Conservation (phyloP, 1,140 invertebrate species). For the Cydia strobilella region DNA sequence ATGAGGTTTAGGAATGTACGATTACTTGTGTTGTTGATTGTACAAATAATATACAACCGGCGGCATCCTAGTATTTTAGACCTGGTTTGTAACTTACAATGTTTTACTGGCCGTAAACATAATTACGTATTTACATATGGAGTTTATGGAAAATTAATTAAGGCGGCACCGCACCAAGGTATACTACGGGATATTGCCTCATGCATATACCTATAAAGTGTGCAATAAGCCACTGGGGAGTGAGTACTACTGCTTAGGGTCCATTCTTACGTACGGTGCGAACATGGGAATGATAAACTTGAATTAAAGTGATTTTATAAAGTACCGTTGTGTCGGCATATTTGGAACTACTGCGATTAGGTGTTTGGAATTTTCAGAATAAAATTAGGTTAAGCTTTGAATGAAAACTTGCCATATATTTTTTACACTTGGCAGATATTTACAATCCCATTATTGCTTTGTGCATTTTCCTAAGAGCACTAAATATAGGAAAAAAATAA, state of each 20-base stretch:
- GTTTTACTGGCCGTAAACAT: conserved; percentile 1
- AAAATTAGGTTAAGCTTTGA: not conserved
- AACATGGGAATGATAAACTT: conserved; percentile 3
- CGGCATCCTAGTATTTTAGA: not conserved
- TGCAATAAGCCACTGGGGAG: conserved; percentile 53
- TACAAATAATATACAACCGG: not conserved
- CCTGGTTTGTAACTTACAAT: not conserved
- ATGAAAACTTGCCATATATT: not conserved
- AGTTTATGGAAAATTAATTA: conserved; percentile 61
- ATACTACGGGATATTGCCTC: conserved; percentile 59
- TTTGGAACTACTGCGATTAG: not conserved
- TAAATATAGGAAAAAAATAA: too few relatives aligned
- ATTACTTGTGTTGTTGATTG: too few relatives aligned
- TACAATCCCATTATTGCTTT: not conserved
- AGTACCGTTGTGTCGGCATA: too few relatives aligned
- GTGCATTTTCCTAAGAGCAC: too few relatives aligned
- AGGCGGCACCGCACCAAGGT: conserved; percentile 48
- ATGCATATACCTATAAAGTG: conserved; percentile 65
- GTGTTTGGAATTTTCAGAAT: not conserved
- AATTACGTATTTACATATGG: conserved; percentile 33
- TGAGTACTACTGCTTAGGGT: not conserved
- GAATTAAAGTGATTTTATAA: too few relatives aligned
- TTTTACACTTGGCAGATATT: too few relatives aligned
- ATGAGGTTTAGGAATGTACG: too few relatives aligned
- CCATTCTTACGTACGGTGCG: conserved; percentile 37